Conservation (phyloP, 2,888 invertebrate species). For the Ornithoptera alexandrae region DNA sequence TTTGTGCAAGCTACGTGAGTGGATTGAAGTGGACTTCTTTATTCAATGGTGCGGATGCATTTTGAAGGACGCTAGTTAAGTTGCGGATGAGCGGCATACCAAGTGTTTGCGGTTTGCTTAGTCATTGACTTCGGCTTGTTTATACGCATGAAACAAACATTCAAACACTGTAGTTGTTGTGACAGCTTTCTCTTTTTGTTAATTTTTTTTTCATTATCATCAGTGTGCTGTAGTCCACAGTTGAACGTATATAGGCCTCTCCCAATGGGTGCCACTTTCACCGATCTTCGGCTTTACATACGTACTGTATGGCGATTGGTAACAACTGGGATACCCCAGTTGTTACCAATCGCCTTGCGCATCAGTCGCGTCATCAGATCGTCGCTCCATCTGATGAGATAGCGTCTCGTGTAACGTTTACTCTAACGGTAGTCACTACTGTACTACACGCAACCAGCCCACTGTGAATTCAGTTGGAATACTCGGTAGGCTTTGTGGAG, state of each 20-base stretch:
- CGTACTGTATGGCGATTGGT: too few species aligned
- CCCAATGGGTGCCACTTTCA: too few species aligned
- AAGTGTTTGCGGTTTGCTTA: slow-evolving; percentile 47
- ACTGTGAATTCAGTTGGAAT: too few species aligned
- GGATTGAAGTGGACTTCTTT: slow-evolving; percentile 50
- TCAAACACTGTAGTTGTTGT: not conserved
- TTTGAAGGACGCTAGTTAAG: slow-evolving; percentile 47
- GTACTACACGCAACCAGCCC: too few species aligned
- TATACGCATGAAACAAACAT: slow-evolving; percentile 24
- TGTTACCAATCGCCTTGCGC: too few species aligned
- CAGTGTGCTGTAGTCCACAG: not conserved
- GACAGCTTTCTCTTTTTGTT: slow-evolving; percentile 1
- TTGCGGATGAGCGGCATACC: slow-evolving; percentile 49
- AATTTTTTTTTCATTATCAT: not conserved
- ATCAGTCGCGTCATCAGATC: too few species aligned
- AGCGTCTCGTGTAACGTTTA: too few species aligned
- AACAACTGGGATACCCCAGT: too few species aligned
- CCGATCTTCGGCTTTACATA: too few species aligned
- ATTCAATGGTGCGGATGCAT: slow-evolving; percentile 51
- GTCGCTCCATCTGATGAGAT: too few species aligned
- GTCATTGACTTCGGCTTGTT: slow-evolving; percentile 37
- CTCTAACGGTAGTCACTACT: too few species aligned
- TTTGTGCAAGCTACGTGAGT: slow-evolving; percentile 64
- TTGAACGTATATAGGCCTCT: not conserved
- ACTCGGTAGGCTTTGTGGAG: too few species aligned